Evolutionary conservation across 2,888 invertebrate species (phyloP).

Genomic region (Physocephala rufipes): DNA sequence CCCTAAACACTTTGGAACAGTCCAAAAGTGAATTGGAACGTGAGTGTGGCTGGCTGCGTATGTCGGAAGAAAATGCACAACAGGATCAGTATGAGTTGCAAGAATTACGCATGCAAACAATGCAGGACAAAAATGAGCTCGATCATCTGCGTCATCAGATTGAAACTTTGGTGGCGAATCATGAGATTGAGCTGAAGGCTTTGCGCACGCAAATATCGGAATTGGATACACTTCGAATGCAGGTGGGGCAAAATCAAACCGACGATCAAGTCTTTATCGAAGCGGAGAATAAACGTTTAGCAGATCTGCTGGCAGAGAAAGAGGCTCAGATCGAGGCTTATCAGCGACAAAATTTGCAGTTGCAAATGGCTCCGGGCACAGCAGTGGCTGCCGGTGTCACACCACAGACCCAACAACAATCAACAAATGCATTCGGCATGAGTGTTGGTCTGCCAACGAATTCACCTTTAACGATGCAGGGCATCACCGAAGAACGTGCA

Average conservation of each 20-base stretch:
- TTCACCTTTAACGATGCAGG: background rate
- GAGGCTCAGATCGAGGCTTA: conserved; percentile 67
- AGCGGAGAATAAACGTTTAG: conserved; percentile 70
- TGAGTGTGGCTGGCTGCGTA: conserved; percentile 58
- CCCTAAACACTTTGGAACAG: conserved; percentile 56
- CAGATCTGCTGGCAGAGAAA: conserved; percentile 67
- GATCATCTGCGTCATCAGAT: conserved; percentile 63
- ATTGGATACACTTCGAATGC: conserved; percentile 60
- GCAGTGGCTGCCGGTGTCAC: conserved; percentile 7
- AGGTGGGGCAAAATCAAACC: conserved; percentile 65
- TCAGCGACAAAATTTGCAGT: conserved; percentile 60
- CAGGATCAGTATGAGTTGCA: conserved; percentile 63
- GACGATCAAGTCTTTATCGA: conserved; percentile 66
- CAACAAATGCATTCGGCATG: conserved; percentile 41
- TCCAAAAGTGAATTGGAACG: conserved; percentile 56
- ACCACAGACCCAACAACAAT: conserved; percentile 31
- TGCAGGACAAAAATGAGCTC: conserved; percentile 66
- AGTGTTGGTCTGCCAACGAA: conserved; percentile 40
- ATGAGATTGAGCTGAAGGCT: conserved; percentile 61
- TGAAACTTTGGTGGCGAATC: conserved; percentile 60
- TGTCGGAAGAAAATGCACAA: conserved; percentile 62
- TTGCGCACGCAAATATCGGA: conserved; percentile 61
- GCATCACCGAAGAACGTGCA: conserved; percentile 35
- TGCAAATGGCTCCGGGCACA: conserved; percentile 54
- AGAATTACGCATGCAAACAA: conserved; percentile 62